These are phyloP conservation scores for Cephus pygmeus DNA, from an alignment of 2,888 invertebrate species.

Conservation along the genomic window DNA sequence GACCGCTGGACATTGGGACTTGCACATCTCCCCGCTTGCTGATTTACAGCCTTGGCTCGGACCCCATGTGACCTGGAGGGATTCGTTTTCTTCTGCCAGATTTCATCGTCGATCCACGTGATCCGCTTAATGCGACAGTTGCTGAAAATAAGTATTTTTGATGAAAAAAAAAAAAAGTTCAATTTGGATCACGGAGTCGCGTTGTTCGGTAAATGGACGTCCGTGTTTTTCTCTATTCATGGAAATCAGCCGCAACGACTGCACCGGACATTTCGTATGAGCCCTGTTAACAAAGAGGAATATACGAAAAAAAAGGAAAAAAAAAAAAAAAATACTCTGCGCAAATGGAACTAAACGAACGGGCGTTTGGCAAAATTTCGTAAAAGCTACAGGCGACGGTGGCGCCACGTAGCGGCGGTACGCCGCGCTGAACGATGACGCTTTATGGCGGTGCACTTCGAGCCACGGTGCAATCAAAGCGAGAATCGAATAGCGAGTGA, in stretches of 20 bases:
- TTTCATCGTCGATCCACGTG: background rate
- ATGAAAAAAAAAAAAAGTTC: background rate
- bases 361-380: background rate
- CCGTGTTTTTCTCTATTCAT: background rate
- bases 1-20: background rate
- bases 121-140: background rate
- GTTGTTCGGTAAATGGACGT: background rate
- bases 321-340: background rate
- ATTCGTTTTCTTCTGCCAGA: constrained; percentile 7
- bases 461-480: constrained; percentile 57
- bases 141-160: background rate
- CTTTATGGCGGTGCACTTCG: constrained; percentile 49
- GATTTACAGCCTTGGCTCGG: background rate
- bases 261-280: background rate
- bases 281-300: background rate
- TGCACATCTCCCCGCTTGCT: background rate
- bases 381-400: constrained; percentile 3
- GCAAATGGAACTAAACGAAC: background rate
- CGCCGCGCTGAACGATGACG: constrained; percentile 12
- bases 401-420: constrained; percentile 11
- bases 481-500: constrained; percentile 59
- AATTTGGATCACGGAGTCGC: background rate
- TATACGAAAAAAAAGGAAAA: background rate
- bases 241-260: background rate
- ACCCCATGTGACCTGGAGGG: too few relatives aligned